These are phyloP conservation scores for Sakesphorus luctuosus DNA, from an alignment of 2,113 vertebrate genomes.

Conservation along the genomic window DNA sequence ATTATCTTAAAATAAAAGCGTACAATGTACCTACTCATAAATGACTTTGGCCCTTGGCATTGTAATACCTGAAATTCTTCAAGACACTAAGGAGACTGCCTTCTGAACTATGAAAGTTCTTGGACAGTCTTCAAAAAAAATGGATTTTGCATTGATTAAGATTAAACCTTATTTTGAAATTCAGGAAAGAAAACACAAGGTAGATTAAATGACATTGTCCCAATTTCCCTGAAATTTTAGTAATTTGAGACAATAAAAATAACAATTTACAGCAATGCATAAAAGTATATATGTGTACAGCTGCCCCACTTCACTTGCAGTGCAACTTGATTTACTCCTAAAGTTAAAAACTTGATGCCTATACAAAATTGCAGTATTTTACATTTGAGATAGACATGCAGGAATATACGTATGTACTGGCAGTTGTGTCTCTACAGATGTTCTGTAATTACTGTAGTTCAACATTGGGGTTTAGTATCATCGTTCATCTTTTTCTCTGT, in stretches of 20 bases:
- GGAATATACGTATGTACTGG: not conserved
- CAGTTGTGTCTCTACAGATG: not conserved
- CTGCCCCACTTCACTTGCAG: not conserved
- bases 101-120: not conserved
- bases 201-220: not conserved
- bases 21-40: not conserved
- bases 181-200: not conserved
- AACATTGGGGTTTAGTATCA: not conserved
- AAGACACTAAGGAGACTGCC: not conserved
- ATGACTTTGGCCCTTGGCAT: not conserved
- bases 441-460: not conserved
- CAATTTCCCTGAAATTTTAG: not conserved
- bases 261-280: not conserved
- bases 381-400: not conserved
- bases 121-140: not conserved
- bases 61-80: not conserved
- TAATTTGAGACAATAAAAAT: not conserved
- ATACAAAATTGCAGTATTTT: not conserved
- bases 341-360: not conserved
- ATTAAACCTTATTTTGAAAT: not conserved
- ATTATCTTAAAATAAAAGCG: conserved; percentile 46
- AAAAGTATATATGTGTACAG: not conserved
- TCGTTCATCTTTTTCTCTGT: accelerated
- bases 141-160: not conserved
- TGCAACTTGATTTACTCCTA: not conserved